Percentiles rank a stretch among this genome's conserved stretches.
These are phyloP conservation scores for Nyctalus aviator DNA, from an alignment of 2,797 vertebrate species.

Conservation along the genomic window DNA sequence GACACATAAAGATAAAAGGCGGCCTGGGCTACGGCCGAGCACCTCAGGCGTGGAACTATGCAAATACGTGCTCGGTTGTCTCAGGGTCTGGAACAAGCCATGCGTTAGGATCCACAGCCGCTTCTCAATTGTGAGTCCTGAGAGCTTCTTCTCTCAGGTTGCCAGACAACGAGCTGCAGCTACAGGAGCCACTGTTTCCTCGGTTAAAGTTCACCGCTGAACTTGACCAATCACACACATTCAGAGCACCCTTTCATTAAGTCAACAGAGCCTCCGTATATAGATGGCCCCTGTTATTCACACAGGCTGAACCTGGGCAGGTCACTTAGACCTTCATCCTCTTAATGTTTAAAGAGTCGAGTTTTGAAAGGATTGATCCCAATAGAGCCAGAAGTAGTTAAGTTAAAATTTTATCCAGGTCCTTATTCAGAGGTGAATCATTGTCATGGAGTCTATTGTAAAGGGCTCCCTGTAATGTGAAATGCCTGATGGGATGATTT, in stretches of 20 bases:
- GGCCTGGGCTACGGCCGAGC: slow-evolving; percentile 74
- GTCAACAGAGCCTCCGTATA: slow-evolving; percentile 74
- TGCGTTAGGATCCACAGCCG: slow-evolving; percentile 76
- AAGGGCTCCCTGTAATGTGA: background rate
- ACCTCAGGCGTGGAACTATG: slow-evolving; percentile 80
- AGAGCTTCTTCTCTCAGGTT: slow-evolving; percentile 83
- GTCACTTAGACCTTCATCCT: background rate
- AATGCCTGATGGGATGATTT: background rate
- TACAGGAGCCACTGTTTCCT: slow-evolving; percentile 55
- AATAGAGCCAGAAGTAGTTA: no score
- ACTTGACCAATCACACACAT: slow-evolving; percentile 69
- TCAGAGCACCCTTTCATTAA: slow-evolving; percentile 77
- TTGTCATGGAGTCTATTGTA: fast-evolving
- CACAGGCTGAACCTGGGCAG: background rate
- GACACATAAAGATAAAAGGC: slow-evolving; percentile 85
- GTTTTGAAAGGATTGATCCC: background rate
- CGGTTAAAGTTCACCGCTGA: slow-evolving; percentile 55
- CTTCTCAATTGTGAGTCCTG: slow-evolving; percentile 75
- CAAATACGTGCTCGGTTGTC: slow-evolving; percentile 87
- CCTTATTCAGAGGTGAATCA: fast-evolving
- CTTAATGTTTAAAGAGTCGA: background rate
- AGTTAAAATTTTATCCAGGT: background rate
- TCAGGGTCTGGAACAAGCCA: slow-evolving; percentile 78
- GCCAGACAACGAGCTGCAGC: slow-evolving; percentile 84
- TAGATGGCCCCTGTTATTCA: background rate